Evolutionary conservation across 2,797 vertebrate species (phyloP), one percentile per base, ranked within the genome.

Genomic region (Lemur catta): DNA sequence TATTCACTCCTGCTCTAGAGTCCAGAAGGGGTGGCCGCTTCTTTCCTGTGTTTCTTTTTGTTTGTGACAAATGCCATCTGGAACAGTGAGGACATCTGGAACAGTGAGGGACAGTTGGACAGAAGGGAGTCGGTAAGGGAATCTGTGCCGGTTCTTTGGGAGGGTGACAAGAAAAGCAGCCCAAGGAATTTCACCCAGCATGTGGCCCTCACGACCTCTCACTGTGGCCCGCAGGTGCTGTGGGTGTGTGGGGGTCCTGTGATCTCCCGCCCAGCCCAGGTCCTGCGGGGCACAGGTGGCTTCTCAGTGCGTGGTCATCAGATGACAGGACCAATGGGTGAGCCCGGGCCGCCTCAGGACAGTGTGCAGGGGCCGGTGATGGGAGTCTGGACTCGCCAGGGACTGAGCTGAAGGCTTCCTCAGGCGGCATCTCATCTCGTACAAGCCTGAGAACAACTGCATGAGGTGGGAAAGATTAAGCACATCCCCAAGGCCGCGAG

Each of bases 381-480:
- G 3, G 0, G 43, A 72, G 11, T 41, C 28, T 52, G 30, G 41
- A 4, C 0, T 41, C 63, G 50, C 43, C 3, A 1, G n/a, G 22
- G 28, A 24, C 17, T 0, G 18, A 0, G 55, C 41, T 50, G 59
- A 24, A 59, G 20, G 46, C 30, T 89, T 74, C 61, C 24, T 11
- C 30, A 57, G 69, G 11, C 3, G 33, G n/a, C 90, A 69, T 82
- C 50, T 94, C 90, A 69, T 82, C 50, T 94, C 57, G 52, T 30
- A 35, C 50, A n/a, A 61, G n/a, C 57, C 50, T n/a, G 2, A 82
- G 43, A 81, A 74, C 30, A 74, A 63, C 2, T 35, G 79, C 46
- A 18, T 0, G 28, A 94, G 26, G 79, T 18, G 41, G 65, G 65
- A n/a, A 88, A 94, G 92, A 82, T 59, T 63, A 87, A 88, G 74